Base-by-base conservation (phyloP, 1,140 invertebrate genomes). In the Maniola jurtina region DNA sequence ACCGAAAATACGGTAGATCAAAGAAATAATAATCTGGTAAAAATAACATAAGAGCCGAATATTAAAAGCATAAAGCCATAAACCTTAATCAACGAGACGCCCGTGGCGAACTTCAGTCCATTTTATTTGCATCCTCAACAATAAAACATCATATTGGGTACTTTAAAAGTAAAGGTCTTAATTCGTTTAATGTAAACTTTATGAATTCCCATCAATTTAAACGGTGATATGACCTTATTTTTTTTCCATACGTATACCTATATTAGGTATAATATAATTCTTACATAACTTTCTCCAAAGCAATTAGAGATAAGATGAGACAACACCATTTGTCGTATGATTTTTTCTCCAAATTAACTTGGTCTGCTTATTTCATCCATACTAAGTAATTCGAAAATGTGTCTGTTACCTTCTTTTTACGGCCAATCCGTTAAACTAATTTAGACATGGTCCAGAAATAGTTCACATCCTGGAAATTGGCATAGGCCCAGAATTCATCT, bases 201-300 rank as follows among this genome's bases (percentile, higher is more conserved):
- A 65, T 66, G 59, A 66, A 60, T 66, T 60, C 11, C 52, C 38
- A 59, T 59, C 55, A 38, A 68, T 64, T 52, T 68, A 9, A 48
- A 58, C n/a, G 0, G 57, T 7, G 54, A 54, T 54, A 16, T 60
- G 45, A 60, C 48, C 7, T 47, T 66, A 57, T 59, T 58, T 38
- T 58, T 38, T 47, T 58, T 58, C 38, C 47, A 58, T 52, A 59
- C 42, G 55, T 15, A 6, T 13, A 11, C 25, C 48, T n/a, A n/a
- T n/a, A n/a, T n/a, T n/a, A n/a, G n/a, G n/a, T n/a, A n/a, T n/a
- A n/a, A n/a, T n/a, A n/a, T n/a, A n/a, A n/a, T n/a, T n/a, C n/a
- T n/a, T n/a, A n/a, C n/a, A n/a, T n/a, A n/a, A 52, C 52, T 70
- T 79, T 76, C 79, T 63, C 70, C 66, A 73, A 77, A 80, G 75